Evolutionary conservation across 2,888 invertebrate genomes (phyloP), one percentile per base, ranked within the genome.

Genomic region (Argyresthia albistria): DNA sequence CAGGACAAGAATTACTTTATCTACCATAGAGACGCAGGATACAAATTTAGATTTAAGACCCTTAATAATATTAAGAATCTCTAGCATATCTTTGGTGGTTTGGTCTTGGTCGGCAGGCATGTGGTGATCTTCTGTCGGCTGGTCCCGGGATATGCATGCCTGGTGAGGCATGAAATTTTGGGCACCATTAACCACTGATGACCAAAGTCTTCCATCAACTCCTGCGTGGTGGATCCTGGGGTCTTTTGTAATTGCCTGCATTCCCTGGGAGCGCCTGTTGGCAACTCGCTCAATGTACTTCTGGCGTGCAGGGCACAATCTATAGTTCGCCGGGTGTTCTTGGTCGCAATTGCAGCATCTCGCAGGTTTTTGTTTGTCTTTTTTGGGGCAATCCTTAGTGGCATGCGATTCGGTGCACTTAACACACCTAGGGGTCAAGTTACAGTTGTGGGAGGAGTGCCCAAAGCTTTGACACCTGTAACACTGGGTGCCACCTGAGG

Each of bases 361-460:
- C 6, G 46, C 25, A 15, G 25, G 46, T 1, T 10, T 16, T 1
- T 10, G 8, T 46, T 46, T 46, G 15, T 46, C 46, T 11, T 53
- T 56, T 46, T 57, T 59, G 2, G 53, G 47, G 48, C 57, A 56
- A 11, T 55, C 54, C 4, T 45, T 16, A 2, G 56, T 55, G 2
- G 50, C 43, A 25, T 57, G 55, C 11, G 12, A 11, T 10, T 42
- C 45, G 0, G 54, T 47, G 35, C 56, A 59, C 35, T 59, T 59
- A 1, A 56, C 55, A 42, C 56, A 59, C 11, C 57, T 50, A 10
- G 55, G 35, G n/a, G 51, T 47, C 35, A 53, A 14, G 39, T 58
- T 59, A 35, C 58, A 60, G 35, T 58, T 57, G 45, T 36, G 51
- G 8, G 57, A 54, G 3, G 58, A 46, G 37, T 59, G 57, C 1